Conservation (phyloP, 2,113 vertebrate species). For the Todiramphus saurophagus region DNA sequence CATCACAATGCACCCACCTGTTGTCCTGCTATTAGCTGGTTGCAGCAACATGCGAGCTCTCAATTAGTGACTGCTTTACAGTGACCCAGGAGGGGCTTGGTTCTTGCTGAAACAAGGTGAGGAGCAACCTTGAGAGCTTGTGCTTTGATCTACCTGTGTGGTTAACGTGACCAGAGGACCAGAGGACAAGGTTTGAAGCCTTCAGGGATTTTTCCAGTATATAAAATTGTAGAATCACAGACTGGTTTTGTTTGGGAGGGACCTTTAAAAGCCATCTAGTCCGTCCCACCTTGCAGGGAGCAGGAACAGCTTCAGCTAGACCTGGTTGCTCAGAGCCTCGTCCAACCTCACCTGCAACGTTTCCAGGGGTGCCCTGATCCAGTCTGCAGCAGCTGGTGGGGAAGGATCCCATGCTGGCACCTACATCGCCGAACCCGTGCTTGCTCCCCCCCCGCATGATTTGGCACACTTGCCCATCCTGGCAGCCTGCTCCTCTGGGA, state of each 20-base stretch:
- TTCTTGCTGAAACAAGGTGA: not conserved
- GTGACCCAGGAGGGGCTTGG: not conserved
- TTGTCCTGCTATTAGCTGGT: not conserved
- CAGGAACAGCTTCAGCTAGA: not conserved
- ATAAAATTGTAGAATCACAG: not conserved
- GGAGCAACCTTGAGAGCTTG: accelerated
- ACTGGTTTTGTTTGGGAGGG: not conserved
- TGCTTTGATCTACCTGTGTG: not conserved
- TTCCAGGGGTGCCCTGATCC: not conserved
- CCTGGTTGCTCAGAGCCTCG: not conserved
- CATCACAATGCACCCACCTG: not conserved
- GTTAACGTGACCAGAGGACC: not conserved
- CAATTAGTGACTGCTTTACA: accelerated
- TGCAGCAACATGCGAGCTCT: not conserved
- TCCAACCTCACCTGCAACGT: not conserved
- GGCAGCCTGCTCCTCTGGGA: not conserved
- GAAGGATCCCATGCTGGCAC: not conserved
- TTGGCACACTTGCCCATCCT: accelerated
- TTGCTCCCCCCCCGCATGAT: not conserved
- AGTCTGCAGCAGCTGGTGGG: not conserved
- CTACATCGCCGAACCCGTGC: not conserved
- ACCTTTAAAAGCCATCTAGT: not conserved
- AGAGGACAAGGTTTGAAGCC: not conserved
- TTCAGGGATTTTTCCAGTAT: not conserved
- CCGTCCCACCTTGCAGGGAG: not conserved